Percentiles rank a stretch among this genome's conserved stretches.
These are phyloP conservation scores for Imbricaverruca yamaguchii DNA, from an alignment of 2,888 invertebrate genomes.

Conservation along the genomic window DNA sequence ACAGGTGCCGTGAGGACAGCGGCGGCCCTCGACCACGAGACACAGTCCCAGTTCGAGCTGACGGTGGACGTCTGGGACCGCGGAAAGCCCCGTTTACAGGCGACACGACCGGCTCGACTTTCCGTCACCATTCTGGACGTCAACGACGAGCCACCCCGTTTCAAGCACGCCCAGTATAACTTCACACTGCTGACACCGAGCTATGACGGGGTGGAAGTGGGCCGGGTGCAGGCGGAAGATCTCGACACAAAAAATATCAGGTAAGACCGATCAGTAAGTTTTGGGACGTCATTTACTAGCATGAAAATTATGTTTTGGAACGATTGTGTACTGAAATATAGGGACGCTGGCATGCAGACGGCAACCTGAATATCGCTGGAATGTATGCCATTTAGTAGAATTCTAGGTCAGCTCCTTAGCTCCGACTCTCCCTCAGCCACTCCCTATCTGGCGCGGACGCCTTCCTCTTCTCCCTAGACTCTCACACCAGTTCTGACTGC, in stretches of 20 bases:
- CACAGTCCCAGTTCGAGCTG: slow-evolving; percentile 59
- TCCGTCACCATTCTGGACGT: slow-evolving; percentile 31
- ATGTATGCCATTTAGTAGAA: too few relatives aligned
- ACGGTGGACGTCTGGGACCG: slow-evolving; percentile 75
- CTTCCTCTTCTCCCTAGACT: too few relatives aligned
- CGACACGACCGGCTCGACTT: slow-evolving; percentile 70
- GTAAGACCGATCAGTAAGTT: not conserved
- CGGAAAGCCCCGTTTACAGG: slow-evolving; percentile 72
- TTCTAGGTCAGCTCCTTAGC: too few relatives aligned
- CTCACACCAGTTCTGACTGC: too few relatives aligned
- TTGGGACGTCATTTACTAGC: too few relatives aligned
- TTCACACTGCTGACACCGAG: slow-evolving; percentile 73
- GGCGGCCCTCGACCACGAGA: slow-evolving; percentile 72
- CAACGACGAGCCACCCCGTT: slow-evolving; percentile 83
- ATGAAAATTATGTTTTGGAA: too few relatives aligned
- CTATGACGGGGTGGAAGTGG: slow-evolving; percentile 42
- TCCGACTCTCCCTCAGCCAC: not conserved
- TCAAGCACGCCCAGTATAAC: slow-evolving; percentile 60
- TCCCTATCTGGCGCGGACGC: too few relatives aligned
- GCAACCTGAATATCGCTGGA: too few relatives aligned
- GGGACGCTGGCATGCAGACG: too few relatives aligned
- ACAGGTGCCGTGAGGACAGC: slow-evolving; percentile 70
- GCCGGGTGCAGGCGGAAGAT: not conserved
- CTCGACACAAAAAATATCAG: not conserved
- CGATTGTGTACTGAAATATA: too few relatives aligned